Conservation (phyloP, 2,797 vertebrate species). For the Trachurus trachurus region DNA sequence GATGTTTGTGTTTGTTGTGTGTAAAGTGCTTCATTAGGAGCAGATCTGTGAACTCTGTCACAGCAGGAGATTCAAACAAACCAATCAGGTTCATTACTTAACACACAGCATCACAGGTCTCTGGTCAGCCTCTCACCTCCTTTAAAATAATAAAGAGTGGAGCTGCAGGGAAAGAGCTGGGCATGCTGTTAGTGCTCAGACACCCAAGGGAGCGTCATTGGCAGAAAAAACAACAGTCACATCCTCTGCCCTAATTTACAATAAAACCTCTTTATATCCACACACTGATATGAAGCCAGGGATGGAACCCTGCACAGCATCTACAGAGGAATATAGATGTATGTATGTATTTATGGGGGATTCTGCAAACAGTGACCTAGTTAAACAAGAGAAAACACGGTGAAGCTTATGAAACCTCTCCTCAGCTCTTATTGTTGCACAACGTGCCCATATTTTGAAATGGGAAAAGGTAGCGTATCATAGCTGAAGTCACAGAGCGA, state of each 20-base stretch:
- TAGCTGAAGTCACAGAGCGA: not conserved
- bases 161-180: slow-evolving; percentile 11
- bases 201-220: slow-evolving; percentile 42
- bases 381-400: slow-evolving; percentile 13
- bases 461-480: not conserved
- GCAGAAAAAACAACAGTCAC: slow-evolving; percentile 48
- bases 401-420: not conserved
- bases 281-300: slow-evolving; percentile 17
- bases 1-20: not conserved
- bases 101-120: slow-evolving; percentile 44
- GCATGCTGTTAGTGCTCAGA: slow-evolving; percentile 17
- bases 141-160: slow-evolving; percentile 32
- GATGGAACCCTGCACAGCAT: slow-evolving; percentile 13
- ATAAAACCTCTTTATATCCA: slow-evolving; percentile 45
- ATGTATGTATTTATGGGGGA: not conserved
- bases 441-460: not conserved
- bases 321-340: not conserved
- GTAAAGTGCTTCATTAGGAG: slow-evolving; percentile 56
- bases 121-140: slow-evolving; percentile 28
- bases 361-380: slow-evolving; percentile 36
- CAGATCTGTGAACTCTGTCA: slow-evolving; percentile 61
- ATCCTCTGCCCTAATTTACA: slow-evolving; percentile 59
- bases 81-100: slow-evolving; percentile 53
- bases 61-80: slow-evolving; percentile 57
- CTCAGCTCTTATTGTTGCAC: not conserved